A percentile compares a stretch with the other conserved stretches of the same genome.
Conservation (phyloP, 2,113 vertebrate species). For the Eulacestoma nigropectus region DNA sequence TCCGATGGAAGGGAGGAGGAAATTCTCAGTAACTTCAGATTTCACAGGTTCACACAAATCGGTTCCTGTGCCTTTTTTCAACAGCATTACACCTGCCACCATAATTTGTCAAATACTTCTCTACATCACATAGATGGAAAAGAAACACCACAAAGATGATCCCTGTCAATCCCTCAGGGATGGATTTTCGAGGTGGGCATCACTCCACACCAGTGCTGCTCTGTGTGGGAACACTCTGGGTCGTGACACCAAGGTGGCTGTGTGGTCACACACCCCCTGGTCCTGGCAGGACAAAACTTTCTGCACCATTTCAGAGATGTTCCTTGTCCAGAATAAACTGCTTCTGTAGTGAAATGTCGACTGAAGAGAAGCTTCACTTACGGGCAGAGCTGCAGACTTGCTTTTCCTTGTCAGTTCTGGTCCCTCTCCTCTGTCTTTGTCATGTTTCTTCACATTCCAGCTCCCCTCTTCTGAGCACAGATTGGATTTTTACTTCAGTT, state of each 20-base stretch:
- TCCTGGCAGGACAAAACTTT: neutral
- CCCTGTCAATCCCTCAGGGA: too few relatives aligned
- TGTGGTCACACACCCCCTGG: neutral
- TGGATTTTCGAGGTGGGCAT: neutral
- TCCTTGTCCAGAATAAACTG: neutral
- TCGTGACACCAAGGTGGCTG: fast-evolving
- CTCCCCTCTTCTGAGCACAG: neutral
- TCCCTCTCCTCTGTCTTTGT: neutral
- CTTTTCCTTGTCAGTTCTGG: neutral
- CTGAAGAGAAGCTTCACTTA: neutral
- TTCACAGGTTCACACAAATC: neutral
- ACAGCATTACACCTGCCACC: fast-evolving
- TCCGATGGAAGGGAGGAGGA: neutral
- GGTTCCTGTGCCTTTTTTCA: neutral
- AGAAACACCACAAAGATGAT: neutral
- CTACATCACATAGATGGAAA: neutral
- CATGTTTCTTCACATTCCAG: neutral
- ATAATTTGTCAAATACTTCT: neutral
- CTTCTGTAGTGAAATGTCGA: neutral
- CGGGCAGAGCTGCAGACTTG: neutral
- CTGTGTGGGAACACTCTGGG: fast-evolving
- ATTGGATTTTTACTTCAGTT: neutral
- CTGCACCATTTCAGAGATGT: neutral
- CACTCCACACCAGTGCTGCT: fast-evolving
- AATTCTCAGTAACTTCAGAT: neutral